phyloP scores from a whole-genome alignment of 2,888 invertebrate genomes.

The Cremastinae sp. region DNA sequence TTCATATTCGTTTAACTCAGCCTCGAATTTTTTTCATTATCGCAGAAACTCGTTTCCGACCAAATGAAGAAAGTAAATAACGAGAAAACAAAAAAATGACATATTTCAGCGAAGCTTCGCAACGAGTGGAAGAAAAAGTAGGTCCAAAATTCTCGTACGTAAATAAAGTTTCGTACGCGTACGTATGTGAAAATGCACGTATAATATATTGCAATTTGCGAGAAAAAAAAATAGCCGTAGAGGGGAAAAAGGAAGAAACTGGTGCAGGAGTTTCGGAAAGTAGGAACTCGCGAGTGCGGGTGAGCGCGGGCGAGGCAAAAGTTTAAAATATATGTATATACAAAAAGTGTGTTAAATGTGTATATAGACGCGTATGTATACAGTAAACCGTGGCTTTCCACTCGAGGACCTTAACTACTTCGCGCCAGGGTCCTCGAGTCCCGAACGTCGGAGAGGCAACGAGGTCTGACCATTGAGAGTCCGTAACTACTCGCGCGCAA shows the following conservation, averaged over 20 bases:
- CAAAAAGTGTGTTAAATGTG: neutral
- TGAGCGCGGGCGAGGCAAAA: constrained; percentile 2
- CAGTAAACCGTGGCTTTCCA: constrained; percentile 11
- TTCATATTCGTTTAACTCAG: too few relatives aligned
- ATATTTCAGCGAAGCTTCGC: too few relatives aligned
- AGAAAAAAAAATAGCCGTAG: neutral
- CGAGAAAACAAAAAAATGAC: too few relatives aligned
- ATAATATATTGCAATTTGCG: neutral
- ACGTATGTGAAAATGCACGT: neutral
- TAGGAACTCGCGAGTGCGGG: constrained; percentile 2
- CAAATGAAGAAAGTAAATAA: too few relatives aligned
- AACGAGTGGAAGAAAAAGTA: too few relatives aligned
- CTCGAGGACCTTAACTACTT: constrained; percentile 45
- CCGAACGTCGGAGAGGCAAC: constrained; percentile 12
- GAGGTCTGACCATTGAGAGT: constrained; percentile 45
- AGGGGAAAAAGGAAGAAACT: neutral
- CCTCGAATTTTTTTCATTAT: too few relatives aligned
- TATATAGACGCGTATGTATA: neutral
- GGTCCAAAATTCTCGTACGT: too few relatives aligned
- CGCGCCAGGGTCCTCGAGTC: constrained; percentile 29
- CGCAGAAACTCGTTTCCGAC: too few relatives aligned
- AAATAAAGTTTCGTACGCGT: too few relatives aligned
- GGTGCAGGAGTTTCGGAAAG: neutral
- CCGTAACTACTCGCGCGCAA: constrained; percentile 44
- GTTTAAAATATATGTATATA: neutral